These are phyloP conservation scores for Triplophysa dalaica DNA, from an alignment of 2,113 vertebrate species.

Conservation along the genomic window DNA sequence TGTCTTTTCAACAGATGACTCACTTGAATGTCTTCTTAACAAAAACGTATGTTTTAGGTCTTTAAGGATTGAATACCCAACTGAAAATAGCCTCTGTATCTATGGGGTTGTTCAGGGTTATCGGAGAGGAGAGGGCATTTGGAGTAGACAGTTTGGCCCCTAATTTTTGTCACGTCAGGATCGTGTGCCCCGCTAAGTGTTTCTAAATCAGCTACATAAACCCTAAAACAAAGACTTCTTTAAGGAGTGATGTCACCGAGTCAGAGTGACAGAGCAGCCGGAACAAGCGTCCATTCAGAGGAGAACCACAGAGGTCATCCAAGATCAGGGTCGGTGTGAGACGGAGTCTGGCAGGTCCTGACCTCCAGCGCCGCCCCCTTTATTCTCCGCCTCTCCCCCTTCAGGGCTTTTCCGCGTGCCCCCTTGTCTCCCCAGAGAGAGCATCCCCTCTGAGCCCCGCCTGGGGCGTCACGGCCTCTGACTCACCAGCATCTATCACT, in stretches of 20 bases:
- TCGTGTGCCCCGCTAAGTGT: constrained; percentile 54
- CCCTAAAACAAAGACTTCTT: constrained; percentile 63
- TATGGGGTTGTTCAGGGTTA: constrained; percentile 32
- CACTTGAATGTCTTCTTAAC: background rate
- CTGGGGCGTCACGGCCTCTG: constrained; percentile 68
- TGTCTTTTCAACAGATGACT: background rate
- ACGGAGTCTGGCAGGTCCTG: constrained; percentile 71
- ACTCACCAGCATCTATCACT: constrained; percentile 79
- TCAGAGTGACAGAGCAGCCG: constrained; percentile 56
- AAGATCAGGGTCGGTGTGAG: constrained; percentile 73
- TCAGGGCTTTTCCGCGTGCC: constrained; percentile 43
- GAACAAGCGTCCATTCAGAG: constrained; percentile 77
- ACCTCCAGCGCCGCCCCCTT: constrained; percentile 62
- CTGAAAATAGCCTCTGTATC: background rate
- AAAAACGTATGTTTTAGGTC: background rate
- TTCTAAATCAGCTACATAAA: constrained; percentile 69
- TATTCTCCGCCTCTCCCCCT: constrained; percentile 69
- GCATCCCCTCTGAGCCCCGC: constrained; percentile 60
- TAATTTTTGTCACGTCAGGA: constrained; percentile 65
- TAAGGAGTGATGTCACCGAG: constrained; percentile 47
- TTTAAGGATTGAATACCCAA: background rate
- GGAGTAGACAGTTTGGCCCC: constrained; percentile 51
- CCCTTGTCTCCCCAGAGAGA: constrained; percentile 68
- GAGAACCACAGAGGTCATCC: constrained; percentile 76
- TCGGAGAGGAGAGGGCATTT: constrained; percentile 53